Evolutionary conservation across 2,888 invertebrate species (phyloP).

Genomic region (Lydus trimaculatus): DNA sequence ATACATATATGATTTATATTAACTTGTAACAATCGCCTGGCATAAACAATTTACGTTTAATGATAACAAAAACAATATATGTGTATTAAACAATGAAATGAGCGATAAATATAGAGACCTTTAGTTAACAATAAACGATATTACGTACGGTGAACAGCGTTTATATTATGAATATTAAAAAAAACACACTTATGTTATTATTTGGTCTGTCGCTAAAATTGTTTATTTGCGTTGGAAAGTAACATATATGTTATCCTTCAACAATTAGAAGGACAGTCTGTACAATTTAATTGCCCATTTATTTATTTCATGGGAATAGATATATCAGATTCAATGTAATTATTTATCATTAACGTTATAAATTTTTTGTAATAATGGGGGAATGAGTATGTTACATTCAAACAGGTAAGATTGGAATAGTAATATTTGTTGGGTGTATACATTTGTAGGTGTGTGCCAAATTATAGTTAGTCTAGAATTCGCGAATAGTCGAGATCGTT

Average conservation of each 20-base stretch:
- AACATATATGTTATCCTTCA: neutral
- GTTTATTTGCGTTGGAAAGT: conserved; percentile 27
- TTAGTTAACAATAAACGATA: conserved; percentile 32
- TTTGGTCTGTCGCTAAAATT: conserved; percentile 10
- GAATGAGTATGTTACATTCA: neutral
- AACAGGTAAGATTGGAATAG: too few species aligned
- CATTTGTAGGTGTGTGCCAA: conserved; percentile 33
- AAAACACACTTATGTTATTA: conserved; percentile 25
- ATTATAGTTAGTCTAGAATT: conserved; percentile 35
- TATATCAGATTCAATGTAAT: neutral
- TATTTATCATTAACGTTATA: neutral
- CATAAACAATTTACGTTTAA: conserved; percentile 24
- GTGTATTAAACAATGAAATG: conserved; percentile 26
- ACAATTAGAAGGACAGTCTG: neutral
- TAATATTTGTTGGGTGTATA: conserved; percentile 14
- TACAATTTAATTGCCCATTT: neutral
- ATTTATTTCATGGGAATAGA: neutral
- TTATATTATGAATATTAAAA: conserved; percentile 30
- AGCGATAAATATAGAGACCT: conserved; percentile 27
- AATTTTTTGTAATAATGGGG: neutral
- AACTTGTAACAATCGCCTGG: conserved; percentile 6
- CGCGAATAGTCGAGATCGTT: conserved; percentile 36
- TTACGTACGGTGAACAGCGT: conserved; percentile 23
- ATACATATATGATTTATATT: neutral
- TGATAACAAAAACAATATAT: conserved; percentile 24